Evolutionary conservation across 2,888 invertebrate species (phyloP).

Genomic region (Netelia fuscicornis): DNA sequence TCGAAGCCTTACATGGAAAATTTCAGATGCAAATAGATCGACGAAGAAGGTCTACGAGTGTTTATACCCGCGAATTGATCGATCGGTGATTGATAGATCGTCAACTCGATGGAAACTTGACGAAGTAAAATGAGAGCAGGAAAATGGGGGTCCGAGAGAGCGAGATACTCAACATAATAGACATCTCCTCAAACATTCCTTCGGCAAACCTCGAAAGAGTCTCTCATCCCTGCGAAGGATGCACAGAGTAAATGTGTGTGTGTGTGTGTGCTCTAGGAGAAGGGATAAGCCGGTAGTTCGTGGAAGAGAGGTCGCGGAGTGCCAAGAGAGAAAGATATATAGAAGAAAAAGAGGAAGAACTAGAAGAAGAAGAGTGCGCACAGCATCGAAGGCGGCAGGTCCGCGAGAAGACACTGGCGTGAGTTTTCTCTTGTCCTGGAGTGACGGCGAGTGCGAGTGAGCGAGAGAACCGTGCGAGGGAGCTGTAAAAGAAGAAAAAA

Average conservation of each 20-base stretch:
- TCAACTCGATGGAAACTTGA: background rate
- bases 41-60: background rate
- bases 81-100: conserved; percentile 33
- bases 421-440: conserved; percentile 40
- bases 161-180: background rate
- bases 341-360: background rate
- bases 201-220: conserved; percentile 38
- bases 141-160: background rate
- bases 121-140: background rate
- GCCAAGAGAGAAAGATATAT: conserved; percentile 44
- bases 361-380: conserved; percentile 32
- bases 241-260: background rate
- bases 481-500: conserved; percentile 56
- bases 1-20: background rate
- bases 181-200: conserved; percentile 53
- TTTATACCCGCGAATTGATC: conserved; percentile 10
- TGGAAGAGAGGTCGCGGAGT: conserved; percentile 72
- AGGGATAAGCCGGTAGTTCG: conserved; percentile 78
- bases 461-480: conserved; percentile 62
- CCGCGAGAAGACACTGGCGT: conserved; percentile 58
- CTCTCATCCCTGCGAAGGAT: conserved; percentile 46
- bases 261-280: conserved; percentile 58
- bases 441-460: conserved; percentile 55
- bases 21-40: conserved; percentile 8
- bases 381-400: conserved; percentile 58